phyloP scores from a whole-genome alignment of 2,888 invertebrate genomes.

The Ditula angustiorana region DNA sequence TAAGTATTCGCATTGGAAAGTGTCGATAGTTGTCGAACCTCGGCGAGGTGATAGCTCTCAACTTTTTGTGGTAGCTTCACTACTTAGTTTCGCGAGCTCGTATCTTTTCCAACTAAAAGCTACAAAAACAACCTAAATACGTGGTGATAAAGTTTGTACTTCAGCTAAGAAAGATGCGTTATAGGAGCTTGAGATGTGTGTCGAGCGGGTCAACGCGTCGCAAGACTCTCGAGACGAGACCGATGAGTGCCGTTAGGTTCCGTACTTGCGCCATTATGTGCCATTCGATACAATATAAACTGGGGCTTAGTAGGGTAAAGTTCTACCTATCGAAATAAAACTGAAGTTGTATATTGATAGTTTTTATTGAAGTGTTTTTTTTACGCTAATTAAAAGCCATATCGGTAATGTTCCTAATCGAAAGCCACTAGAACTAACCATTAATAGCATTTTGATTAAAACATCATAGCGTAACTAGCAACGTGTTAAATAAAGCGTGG shows the following conservation, averaged over 20 bases:
- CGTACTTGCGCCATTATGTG: slow-evolving; percentile 45
- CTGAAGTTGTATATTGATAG: neutral
- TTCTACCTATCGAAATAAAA: slow-evolving; percentile 22
- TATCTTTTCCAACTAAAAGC: neutral
- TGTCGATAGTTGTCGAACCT: slow-evolving; percentile 26
- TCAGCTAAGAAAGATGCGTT: neutral
- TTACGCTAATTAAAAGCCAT: neutral
- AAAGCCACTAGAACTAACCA: neutral
- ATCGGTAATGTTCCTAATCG: neutral
- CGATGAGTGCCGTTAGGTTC: slow-evolving; percentile 58
- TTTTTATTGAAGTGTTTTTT: slow-evolving; percentile 1
- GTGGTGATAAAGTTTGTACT: slow-evolving; percentile 24
- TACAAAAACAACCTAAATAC: slow-evolving; percentile 10
- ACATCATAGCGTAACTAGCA: neutral
- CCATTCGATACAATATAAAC: slow-evolving; percentile 47
- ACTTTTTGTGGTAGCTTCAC: slow-evolving; percentile 12
- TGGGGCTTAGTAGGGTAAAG: slow-evolving; percentile 43
- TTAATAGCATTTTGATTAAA: slow-evolving; percentile 6
- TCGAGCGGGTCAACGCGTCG: slow-evolving; percentile 36
- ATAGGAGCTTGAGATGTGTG: slow-evolving; percentile 44
- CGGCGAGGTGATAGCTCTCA: slow-evolving; percentile 15
- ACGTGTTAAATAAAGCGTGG: slow-evolving; percentile 18
- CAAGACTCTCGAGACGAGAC: slow-evolving; percentile 45
- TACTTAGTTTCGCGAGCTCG: neutral
- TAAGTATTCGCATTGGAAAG: slow-evolving; percentile 31